Conservation (phyloP, 2,888 invertebrate genomes). For the Phengaris arion region DNA sequence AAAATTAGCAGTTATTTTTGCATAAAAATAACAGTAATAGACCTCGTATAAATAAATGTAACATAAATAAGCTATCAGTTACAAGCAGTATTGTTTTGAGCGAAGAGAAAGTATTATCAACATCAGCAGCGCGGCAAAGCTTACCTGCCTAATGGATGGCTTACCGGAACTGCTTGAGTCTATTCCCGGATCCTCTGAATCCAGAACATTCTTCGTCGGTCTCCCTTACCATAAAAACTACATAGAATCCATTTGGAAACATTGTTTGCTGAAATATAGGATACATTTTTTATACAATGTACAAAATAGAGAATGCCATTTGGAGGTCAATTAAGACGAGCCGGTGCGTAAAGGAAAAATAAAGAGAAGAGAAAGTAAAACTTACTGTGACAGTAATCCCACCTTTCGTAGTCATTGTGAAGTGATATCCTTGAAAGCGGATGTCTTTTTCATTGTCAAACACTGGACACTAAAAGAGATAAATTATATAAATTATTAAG, state of each 20-base stretch:
- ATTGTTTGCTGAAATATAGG: slow-evolving; percentile 76
- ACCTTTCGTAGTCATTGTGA: slow-evolving; percentile 87
- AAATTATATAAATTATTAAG: too few species aligned
- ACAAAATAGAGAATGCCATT: too few species aligned
- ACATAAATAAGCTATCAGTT: not conserved
- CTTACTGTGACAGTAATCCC: slow-evolving; percentile 88
- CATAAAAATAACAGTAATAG: too few species aligned
- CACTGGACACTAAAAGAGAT: slow-evolving; percentile 84
- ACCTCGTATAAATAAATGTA: too few species aligned
- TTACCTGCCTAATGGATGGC: slow-evolving; percentile 12
- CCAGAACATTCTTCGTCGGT: slow-evolving; percentile 77
- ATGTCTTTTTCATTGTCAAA: slow-evolving; percentile 88
- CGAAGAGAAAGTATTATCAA: not conserved
- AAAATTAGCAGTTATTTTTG: too few species aligned
- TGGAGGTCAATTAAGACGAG: too few species aligned
- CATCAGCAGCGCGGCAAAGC: not conserved
- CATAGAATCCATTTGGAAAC: slow-evolving; percentile 84
- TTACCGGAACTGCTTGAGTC: slow-evolving; percentile 46
- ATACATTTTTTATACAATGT: too few species aligned
- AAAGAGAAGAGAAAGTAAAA: not conserved
- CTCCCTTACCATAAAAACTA: slow-evolving; percentile 85
- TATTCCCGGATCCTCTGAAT: slow-evolving; percentile 34
- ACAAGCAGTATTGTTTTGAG: not conserved
- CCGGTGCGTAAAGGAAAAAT: not conserved
- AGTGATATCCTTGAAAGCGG: slow-evolving; percentile 85